Percentiles rank a stretch among this genome's conserved stretches.
Conservation (phyloP, 2,797 vertebrate genomes). For the Dermochelys coriacea region DNA sequence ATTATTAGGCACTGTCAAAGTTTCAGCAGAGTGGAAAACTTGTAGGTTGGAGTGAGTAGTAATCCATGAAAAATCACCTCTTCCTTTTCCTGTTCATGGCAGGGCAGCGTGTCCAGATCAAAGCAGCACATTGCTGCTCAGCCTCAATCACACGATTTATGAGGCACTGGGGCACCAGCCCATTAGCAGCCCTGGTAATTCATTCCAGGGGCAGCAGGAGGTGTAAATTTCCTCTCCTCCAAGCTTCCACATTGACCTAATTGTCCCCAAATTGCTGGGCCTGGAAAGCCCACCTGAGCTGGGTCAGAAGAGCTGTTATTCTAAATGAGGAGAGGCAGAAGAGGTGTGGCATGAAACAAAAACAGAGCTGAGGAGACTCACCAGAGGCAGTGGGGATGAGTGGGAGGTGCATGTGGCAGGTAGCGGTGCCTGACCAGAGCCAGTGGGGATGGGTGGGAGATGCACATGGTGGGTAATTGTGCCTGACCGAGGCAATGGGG, state of each 20-base stretch:
- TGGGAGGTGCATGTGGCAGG: neutral
- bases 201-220: slow-evolving; percentile 77
- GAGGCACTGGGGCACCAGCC: slow-evolving; percentile 82
- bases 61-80: slow-evolving; percentile 87
- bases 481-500: neutral
- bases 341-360: neutral
- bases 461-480: neutral
- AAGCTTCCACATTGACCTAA: slow-evolving; percentile 67
- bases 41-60: slow-evolving; percentile 78
- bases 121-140: slow-evolving; percentile 65
- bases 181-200: slow-evolving; percentile 81
- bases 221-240: slow-evolving; percentile 73
- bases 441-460: neutral
- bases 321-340: neutral
- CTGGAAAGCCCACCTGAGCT: slow-evolving; percentile 33
- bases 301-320: slow-evolving; percentile 63
- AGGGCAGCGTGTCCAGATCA: slow-evolving; percentile 87
- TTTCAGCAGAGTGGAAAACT: slow-evolving; percentile 86
- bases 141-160: slow-evolving; percentile 83
- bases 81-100: slow-evolving; percentile 84
- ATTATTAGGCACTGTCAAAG: slow-evolving; percentile 84
- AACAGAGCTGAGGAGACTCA: neutral
- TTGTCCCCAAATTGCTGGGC: neutral
- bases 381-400: neutral
- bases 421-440: neutral